These are phyloP conservation scores for Denticeps clupeoides DNA, from an alignment of 2,797 vertebrate genomes.

Conservation along the genomic window DNA sequence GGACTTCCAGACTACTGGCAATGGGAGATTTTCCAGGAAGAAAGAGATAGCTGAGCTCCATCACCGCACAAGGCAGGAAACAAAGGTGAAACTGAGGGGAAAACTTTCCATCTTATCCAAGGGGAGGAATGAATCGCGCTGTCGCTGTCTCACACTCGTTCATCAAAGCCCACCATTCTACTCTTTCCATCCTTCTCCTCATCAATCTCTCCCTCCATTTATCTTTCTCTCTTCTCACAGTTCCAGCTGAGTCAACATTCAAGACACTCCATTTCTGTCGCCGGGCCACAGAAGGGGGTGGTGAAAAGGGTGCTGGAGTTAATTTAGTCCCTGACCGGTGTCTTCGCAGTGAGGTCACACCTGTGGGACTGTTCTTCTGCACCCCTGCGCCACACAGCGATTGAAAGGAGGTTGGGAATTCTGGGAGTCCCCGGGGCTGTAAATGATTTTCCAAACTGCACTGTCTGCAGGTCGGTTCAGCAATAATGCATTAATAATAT, in stretches of 20 bases:
- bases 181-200: conserved; percentile 46
- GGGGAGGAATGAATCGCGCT: conserved; percentile 60
- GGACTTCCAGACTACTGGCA: conserved; percentile 15
- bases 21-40: conserved; percentile 21
- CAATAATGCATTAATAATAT: too few species aligned
- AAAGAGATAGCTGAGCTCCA: too few species aligned
- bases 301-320: conserved; percentile 27
- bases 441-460: too few species aligned
- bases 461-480: too few species aligned
- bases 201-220: conserved; percentile 47
- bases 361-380: conserved; percentile 31
- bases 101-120: conserved; percentile 48
- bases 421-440: too few species aligned
- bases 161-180: conserved; percentile 56
- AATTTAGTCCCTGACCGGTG: conserved; percentile 37
- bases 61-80: conserved; percentile 28
- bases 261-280: conserved; percentile 55
- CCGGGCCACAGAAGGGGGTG: conserved; percentile 21
- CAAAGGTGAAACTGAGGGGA: conserved; percentile 52
- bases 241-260: conserved; percentile 66
- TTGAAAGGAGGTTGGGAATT: conserved; percentile 39
- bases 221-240: conserved; percentile 41
- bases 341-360: conserved; percentile 33
- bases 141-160: conserved; percentile 61
- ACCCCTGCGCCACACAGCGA: conserved; percentile 21